A percentile compares a stretch with the other conserved stretches of the same genome.
Evolutionary conservation across 2,888 invertebrate genomes (phyloP).

Genomic region (Hypomecis punctinalis): DNA sequence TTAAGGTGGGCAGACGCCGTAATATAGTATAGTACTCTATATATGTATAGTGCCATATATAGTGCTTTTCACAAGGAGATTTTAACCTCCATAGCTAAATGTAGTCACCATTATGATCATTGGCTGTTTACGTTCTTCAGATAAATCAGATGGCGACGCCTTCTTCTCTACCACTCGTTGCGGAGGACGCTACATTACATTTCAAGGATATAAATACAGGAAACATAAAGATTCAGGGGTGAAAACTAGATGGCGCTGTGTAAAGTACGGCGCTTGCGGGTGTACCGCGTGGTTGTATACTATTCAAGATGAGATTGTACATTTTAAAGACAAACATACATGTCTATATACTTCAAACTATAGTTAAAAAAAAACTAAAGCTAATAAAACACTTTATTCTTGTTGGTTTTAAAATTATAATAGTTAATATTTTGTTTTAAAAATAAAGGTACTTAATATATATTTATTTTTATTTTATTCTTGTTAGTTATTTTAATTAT

Average conservation of each 20-base stretch:
- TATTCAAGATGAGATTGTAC: slow-evolving; percentile 20
- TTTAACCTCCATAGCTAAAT: too few species aligned
- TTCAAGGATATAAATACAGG: slow-evolving; percentile 19
- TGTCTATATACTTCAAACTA: background rate
- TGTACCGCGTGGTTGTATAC: slow-evolving; percentile 28
- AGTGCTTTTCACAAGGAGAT: background rate
- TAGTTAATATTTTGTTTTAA: too few species aligned
- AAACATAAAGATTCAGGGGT: slow-evolving; percentile 10
- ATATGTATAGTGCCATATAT: too few species aligned
- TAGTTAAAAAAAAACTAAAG: too few species aligned
- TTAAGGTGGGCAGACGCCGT: too few species aligned
- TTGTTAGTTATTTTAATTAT: too few species aligned
- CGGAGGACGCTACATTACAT: background rate
- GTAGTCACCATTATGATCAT: too few species aligned
- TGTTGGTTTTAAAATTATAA: too few species aligned
- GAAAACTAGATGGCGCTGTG: slow-evolving; percentile 33
- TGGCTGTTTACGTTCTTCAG: slow-evolving; percentile 3
- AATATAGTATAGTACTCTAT: too few species aligned
- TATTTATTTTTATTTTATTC: too few species aligned
- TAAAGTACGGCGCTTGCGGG: slow-evolving; percentile 9
- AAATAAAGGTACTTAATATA: too few species aligned
- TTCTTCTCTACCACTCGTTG: background rate
- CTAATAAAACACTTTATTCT: too few species aligned
- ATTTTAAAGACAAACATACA: slow-evolving; percentile 23
- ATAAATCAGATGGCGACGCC: background rate